Evolutionary conservation across 2,797 vertebrate genomes (phyloP), one percentile per base, ranked within the genome.

Genomic region (Danio choprae): DNA sequence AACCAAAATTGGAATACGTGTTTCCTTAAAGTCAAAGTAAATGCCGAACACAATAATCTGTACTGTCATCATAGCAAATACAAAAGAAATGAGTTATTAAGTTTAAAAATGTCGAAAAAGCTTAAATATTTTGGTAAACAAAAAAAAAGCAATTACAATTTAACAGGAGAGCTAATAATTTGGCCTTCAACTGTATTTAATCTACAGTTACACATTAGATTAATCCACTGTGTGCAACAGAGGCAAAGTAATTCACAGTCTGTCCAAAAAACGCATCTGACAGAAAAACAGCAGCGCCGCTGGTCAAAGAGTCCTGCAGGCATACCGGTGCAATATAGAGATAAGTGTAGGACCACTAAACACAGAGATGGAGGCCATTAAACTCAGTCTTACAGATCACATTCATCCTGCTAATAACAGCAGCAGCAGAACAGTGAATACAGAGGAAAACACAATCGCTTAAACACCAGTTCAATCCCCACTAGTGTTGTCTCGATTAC

Each of bases 281-380:
- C 18, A 74, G 43, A 74, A 36, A 60, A 46, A 11, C 22, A 20
- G 56, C 55, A 0, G 8, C 29, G 9, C 8, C 9, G 6, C 0
- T 73, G 70, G 71, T 59, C 40, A 16, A 71, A 20, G 46, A 12
- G 12, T 43, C 44, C 11, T 13, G 41, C 13, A 48, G 22, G 15
- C 18, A 55, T 38, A 71, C 51, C 13, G 50, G 72, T 53, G 73
- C 8, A 36, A 63, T 44, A 65, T 69, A 75, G 43, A 78, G 43
- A 81, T 64, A 81, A 85, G 64, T 65, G 76, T 58, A 74, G 53
- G 44, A 51, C 20, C 62, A 73, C 74, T 85, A 74, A 81, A 69
- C 69, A 59, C 53, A 50, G 60, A 51, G 64, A 40, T 38, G 53
- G 71, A 77, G 65, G 48, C 43, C 56, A 85, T 85, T 82, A 82